Conservation (phyloP, 2,113 vertebrate genomes). For the human region DNA sequence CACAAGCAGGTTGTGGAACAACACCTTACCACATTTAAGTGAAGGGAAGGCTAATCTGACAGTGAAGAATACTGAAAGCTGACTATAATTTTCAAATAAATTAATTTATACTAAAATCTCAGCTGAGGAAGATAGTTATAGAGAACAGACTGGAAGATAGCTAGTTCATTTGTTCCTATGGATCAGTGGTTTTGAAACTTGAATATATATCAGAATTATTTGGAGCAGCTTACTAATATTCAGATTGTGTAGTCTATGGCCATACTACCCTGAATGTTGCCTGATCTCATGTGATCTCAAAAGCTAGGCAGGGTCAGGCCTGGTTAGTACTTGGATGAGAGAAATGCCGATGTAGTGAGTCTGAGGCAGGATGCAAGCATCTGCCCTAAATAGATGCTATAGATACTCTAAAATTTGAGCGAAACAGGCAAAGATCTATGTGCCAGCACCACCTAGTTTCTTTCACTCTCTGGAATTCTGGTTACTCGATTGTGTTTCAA, state of each 20-base stretch:
- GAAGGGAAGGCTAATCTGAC: not conserved
- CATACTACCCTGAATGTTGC: too few relatives aligned
- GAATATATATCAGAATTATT: not conserved
- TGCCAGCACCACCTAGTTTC: not conserved
- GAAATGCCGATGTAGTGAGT: not conserved
- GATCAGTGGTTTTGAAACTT: constrained; percentile 2
- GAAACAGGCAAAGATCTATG: not conserved
- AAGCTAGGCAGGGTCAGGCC: too few relatives aligned
- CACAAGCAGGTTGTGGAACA: not conserved
- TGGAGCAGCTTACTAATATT: not conserved
- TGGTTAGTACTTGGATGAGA: not conserved
- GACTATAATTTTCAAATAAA: not conserved
- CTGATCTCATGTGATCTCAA: too few relatives aligned
- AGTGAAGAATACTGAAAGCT: not conserved
- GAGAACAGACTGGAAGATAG: not conserved
- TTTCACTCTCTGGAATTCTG: not conserved
- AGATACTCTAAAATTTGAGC: not conserved
- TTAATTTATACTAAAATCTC: constrained; percentile 15
- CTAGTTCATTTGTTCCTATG: not conserved
- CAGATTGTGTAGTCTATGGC: not conserved
- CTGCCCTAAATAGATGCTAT: not conserved
- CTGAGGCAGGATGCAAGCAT: not conserved
- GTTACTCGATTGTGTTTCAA: not conserved
- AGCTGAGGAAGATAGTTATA: not conserved
- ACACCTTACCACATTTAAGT: not conserved